A percentile compares a stretch with the other conserved stretches of the same genome.
Conservation (phyloP, 2,888 invertebrate genomes). For the Diloba caeruleocephala region DNA sequence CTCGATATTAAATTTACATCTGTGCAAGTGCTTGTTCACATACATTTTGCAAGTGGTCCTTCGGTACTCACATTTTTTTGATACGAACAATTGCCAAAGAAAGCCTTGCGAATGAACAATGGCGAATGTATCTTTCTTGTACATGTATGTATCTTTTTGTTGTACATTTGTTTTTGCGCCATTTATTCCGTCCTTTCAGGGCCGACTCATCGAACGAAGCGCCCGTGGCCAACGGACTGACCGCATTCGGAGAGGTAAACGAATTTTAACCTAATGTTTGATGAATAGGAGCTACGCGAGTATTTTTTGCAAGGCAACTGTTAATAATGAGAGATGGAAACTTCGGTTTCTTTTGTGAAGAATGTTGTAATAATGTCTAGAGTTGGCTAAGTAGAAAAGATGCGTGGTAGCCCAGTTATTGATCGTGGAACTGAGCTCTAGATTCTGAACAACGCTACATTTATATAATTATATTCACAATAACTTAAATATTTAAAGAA, state of each 20-base stretch:
- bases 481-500: too few relatives aligned
- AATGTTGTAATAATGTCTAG: conserved; percentile 25
- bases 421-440: conserved; percentile 7
- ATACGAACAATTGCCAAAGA: conserved; percentile 27
- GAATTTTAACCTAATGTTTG: conserved; percentile 48
- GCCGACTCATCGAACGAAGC: conserved; percentile 88
- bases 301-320: conserved; percentile 31
- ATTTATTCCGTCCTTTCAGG: conserved; percentile 80
- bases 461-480: too few relatives aligned
- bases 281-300: conserved; percentile 41
- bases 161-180: conserved; percentile 61
- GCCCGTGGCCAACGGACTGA: conserved; percentile 83
- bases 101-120: conserved; percentile 53
- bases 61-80: conserved; percentile 8
- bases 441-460: too few relatives aligned
- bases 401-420: conserved; percentile 25
- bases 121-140: conserved; percentile 53
- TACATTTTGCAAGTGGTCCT: conserved; percentile 1
- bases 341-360: conserved; percentile 36
- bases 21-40: conserved; percentile 4
- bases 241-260: conserved; percentile 87
- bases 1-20: background rate
- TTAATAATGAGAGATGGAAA: conserved; percentile 34
- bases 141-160: conserved; percentile 44
- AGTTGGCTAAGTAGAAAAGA: conserved; percentile 1